These are phyloP conservation scores for Cerastis rubricosa DNA, from an alignment of 2,888 invertebrate genomes.

Conservation along the genomic window DNA sequence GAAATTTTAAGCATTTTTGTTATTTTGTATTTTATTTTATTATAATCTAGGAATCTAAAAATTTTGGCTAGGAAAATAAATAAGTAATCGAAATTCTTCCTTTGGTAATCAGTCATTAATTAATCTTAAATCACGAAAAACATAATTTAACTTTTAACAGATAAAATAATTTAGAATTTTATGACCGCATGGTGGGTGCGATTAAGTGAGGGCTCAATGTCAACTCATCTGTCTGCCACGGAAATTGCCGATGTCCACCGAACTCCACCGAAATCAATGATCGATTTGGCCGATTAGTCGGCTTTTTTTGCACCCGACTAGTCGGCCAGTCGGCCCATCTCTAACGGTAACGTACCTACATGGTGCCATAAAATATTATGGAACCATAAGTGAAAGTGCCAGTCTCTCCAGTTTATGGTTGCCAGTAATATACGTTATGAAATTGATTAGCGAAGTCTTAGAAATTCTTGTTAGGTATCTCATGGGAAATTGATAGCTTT, in stretches of 20 bases:
- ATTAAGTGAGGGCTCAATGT: neutral
- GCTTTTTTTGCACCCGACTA: too few species aligned
- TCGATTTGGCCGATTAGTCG: neutral
- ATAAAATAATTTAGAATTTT: neutral
- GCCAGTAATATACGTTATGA: constrained; percentile 52
- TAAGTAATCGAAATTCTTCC: neutral
- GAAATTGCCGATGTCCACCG: neutral
- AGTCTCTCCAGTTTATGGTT: constrained; percentile 41
- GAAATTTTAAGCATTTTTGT: too few species aligned
- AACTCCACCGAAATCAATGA: neutral
- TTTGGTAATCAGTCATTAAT: neutral
- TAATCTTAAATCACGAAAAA: neutral
- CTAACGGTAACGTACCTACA: constrained; percentile 1
- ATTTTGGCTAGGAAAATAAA: too few species aligned
- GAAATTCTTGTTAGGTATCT: constrained; percentile 46
- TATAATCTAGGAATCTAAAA: too few species aligned
- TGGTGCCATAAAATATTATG: constrained; percentile 49
- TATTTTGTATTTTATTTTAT: too few species aligned
- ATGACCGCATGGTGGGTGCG: neutral
- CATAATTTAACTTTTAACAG: neutral
- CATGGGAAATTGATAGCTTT: constrained; percentile 58
- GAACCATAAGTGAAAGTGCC: constrained; percentile 62
- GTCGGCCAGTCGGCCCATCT: constrained; percentile 7
- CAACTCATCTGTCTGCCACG: neutral
- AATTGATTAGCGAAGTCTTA: constrained; percentile 60